These are phyloP conservation scores for Hippocampus zosterae DNA, from an alignment of 2,113 vertebrate species.

Conservation along the genomic window DNA sequence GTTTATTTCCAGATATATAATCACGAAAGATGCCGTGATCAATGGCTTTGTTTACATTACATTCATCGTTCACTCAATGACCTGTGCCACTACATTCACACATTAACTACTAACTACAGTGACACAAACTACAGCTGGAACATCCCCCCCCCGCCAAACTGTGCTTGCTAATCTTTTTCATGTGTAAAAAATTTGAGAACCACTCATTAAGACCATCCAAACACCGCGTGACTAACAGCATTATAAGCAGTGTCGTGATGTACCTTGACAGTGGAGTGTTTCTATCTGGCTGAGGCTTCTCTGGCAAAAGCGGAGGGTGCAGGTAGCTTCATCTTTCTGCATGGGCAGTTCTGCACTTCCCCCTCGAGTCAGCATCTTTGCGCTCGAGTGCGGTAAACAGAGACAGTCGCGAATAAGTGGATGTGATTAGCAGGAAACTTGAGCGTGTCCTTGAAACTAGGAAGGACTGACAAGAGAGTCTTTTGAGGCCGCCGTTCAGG, in stretches of 20 bases:
- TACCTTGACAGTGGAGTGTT: constrained; percentile 31
- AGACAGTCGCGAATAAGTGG: constrained; percentile 21
- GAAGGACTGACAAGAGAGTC: constrained; percentile 36
- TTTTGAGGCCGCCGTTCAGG: constrained; percentile 20
- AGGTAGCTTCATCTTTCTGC: constrained; percentile 60
- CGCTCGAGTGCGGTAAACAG: constrained; percentile 51
- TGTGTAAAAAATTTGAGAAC: background rate
- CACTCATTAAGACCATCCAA: background rate
- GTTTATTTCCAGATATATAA: no score
- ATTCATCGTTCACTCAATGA: no score
- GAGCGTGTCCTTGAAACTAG: constrained; percentile 60
- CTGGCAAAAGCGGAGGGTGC: constrained; percentile 53
- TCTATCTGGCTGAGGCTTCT: constrained; percentile 40
- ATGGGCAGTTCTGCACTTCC: constrained; percentile 54
- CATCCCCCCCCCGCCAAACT: no score
- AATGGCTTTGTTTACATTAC: no score
- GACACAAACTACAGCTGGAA: no score
- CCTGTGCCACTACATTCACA: no score
- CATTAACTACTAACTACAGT: no score
- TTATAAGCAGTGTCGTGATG: background rate
- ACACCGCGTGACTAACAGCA: background rate
- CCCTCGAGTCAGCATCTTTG: constrained; percentile 67
- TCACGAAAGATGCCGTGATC: no score
- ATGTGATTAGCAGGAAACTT: constrained; percentile 37
- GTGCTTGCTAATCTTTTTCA: background rate